Evolutionary conservation across 1,140 invertebrate species (phyloP).

Genomic region (Drosophila sulfurigaster): DNA sequence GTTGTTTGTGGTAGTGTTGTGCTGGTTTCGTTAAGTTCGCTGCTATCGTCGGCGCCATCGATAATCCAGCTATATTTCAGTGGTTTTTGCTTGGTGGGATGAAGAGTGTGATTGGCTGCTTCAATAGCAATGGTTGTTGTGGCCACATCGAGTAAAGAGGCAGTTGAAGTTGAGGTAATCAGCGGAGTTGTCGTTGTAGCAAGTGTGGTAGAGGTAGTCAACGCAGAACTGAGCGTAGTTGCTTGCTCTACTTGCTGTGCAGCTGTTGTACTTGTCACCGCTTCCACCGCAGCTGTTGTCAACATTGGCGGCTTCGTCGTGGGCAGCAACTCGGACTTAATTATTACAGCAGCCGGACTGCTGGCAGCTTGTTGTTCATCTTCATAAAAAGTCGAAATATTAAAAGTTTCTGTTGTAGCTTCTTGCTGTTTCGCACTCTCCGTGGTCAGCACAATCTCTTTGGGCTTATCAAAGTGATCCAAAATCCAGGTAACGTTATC

Average conservation of each 20-base stretch:
- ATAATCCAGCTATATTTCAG: slow-evolving; percentile 73
- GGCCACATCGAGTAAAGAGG: no score
- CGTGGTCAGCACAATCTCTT: slow-evolving; percentile 65
- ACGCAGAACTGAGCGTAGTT: neutral
- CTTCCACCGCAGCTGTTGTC: slow-evolving; percentile 1
- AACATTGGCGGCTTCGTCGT: neutral
- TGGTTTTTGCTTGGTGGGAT: slow-evolving; percentile 51
- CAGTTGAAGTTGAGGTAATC: neutral
- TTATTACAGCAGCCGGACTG: neutral
- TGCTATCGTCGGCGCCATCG: slow-evolving; percentile 56
- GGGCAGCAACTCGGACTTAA: neutral
- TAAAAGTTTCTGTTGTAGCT: slow-evolving; percentile 3
- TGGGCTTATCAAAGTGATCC: slow-evolving; percentile 66
- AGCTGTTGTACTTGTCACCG: neutral
- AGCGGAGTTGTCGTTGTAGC: neutral
- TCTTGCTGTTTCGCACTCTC: slow-evolving; percentile 19
- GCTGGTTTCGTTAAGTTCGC: neutral
- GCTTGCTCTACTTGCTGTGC: neutral
- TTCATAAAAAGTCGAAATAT: neutral
- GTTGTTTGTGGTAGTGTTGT: neutral
- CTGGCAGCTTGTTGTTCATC: neutral
- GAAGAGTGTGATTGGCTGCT: slow-evolving; percentile 4
- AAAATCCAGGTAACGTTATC: slow-evolving; percentile 64
- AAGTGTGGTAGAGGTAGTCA: neutral
- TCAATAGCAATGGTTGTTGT: neutral